Evolutionary conservation across 2,113 vertebrate species (phyloP), one percentile per base, ranked within the genome.

Genomic region (Leiothrix lutea): DNA sequence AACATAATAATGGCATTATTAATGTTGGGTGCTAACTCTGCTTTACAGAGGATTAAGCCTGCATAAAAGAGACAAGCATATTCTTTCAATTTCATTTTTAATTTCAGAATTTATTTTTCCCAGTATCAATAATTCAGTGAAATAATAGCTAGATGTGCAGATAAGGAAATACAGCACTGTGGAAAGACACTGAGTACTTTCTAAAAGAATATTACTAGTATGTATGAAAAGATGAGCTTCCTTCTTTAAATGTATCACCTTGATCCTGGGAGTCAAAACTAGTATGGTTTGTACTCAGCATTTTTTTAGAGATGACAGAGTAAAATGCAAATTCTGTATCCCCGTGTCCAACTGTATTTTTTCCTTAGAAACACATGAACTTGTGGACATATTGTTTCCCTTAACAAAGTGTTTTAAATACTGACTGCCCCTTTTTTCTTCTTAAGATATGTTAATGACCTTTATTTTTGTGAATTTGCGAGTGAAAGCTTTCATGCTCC

Each of bases 401-500:
- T 85, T 58, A 33, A 74, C 50, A 69, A 80, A 57, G 8, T 48
- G 17, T 31, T 75, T 90, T 65, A 79, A 75, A 26, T 50, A 90
- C 56, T 50, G 38, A 35, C 24, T 90, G 66, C 10, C 35, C 8
- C 26, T 77, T 75, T 94, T 88, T 82, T 51, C 66, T 90, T 33
- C 67, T 81, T 85, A 71, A 66, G 42, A 54, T 74, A 66, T 73
- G 65, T 74, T 65, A 93, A 81, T 69, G 29, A 88, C 70, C 74
- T 96, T 92, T 35, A 94, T 86, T 94, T 93, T 81, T 57, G 45
- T 48, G 16, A 35, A 57, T 91, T 89, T 91, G 85, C 75, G 21
- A 64, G 28, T 19, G 62, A 92, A 94, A 96, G 24, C 44, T 96
- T 96, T 92, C 69, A 65, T 24, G 42, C 15, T 78, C 45, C 65